A percentile compares a stretch with the other conserved stretches of the same genome.
These are phyloP conservation scores for Sprattus sprattus DNA, from an alignment of 2,113 vertebrate genomes.

Conservation along the genomic window DNA sequence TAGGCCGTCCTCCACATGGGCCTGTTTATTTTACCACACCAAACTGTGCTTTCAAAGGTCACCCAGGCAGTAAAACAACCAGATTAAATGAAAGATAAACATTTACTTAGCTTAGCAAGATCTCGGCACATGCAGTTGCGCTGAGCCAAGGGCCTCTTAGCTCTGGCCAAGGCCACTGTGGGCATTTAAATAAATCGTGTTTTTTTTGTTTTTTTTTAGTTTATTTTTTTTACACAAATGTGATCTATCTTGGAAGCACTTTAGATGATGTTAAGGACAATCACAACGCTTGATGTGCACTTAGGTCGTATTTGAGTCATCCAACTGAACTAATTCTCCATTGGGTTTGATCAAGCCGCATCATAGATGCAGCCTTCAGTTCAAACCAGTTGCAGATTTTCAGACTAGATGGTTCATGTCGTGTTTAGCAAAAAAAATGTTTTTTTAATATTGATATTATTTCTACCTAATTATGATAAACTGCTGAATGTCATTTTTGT, in stretches of 20 bases:
- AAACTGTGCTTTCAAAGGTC: constrained; percentile 35
- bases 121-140: constrained; percentile 21
- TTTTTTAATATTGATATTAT: not conserved
- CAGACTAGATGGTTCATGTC: not conserved
- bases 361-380: not conserved
- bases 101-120: constrained; percentile 41
- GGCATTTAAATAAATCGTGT: constrained; percentile 16
- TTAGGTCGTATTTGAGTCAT: constrained; percentile 8
- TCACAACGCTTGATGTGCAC: not conserved
- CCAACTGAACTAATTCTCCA: not conserved
- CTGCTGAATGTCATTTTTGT: not conserved
- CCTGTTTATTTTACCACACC: constrained; percentile 41
- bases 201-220: not conserved
- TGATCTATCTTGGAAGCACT: not conserved
- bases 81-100: constrained; percentile 41
- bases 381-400: not conserved
- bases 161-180: not conserved
- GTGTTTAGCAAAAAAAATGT: not conserved
- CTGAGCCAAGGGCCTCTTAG: not conserved
- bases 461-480: no score
- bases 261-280: not conserved
- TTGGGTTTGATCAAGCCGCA: not conserved
- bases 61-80: constrained; percentile 23
- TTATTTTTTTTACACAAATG: not conserved
- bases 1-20: constrained; percentile 7